Evolutionary conservation across 1,140 invertebrate species (phyloP), one percentile per base, ranked within the genome.

Genomic region (Heliconius nattereri): DNA sequence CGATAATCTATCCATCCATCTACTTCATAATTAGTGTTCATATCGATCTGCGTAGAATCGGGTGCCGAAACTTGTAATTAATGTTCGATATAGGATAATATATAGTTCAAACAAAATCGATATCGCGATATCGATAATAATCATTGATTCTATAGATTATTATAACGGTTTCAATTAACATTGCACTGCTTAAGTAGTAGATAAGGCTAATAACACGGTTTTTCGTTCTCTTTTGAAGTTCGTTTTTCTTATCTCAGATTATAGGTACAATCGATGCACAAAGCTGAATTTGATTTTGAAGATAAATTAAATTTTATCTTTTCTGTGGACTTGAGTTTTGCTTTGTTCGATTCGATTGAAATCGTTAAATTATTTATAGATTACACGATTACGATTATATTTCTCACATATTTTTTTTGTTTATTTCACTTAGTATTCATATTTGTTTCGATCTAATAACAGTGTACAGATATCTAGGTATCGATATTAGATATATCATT

Each of bases 151-250:
- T 66, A 66, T 26, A 29, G 60, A 66, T 66, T 26, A 29, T 66
- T 23, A 66, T 29, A 66, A 29, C 60, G 60, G 60, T 29, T 66
- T 66, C 60, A 66, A 66, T 66, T 66, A 66, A 66, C 60, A 66
- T 66, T 66, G 45, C n/a, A 35, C 40, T n/a, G 82, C 78, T 78
- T 84, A 84, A 82, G 83, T 84, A 84, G 81, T 81, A 57, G 83
- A 84, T 79, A 82, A 78, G 75, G 26, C 49, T 73, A 79, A 81
- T 81, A 75, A 79, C 71, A 78, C 76, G 74, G 40, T 82, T 74
- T 82, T 81, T 80, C 70, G 76, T 75, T 79, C 80, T 77, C 74
- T 75, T 84, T 82, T 82, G 81, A 82, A 72, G 80, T 82, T 71
- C 8, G 80, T 82, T 71, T 8, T 54, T 6, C 60, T 19, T 77